Evolutionary conservation across 2,113 vertebrate species (phyloP).

Genomic region (Urocitellus parryii): DNA sequence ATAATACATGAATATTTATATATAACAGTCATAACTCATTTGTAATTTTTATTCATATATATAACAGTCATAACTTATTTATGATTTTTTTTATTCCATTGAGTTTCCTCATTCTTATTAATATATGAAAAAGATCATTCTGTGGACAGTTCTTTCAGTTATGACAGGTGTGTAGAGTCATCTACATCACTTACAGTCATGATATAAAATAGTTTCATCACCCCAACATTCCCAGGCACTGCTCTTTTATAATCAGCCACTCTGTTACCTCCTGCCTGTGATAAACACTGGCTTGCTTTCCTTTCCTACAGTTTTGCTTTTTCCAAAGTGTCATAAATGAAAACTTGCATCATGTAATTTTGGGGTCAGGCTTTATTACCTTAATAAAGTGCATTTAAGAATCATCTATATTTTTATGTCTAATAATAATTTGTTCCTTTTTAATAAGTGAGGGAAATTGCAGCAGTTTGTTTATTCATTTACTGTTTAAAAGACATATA

Average conservation of each 20-base stretch:
- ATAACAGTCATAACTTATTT: neutral
- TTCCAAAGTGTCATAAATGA: neutral
- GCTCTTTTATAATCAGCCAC: neutral
- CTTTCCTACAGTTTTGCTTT: neutral
- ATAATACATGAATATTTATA: too few species aligned
- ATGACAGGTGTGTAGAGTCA: neutral
- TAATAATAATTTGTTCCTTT: neutral
- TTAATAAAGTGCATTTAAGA: neutral
- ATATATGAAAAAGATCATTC: neutral
- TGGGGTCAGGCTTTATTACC: neutral
- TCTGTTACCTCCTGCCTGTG: neutral
- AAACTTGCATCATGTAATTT: neutral
- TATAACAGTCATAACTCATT: neutral
- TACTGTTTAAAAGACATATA: neutral
- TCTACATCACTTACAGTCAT: neutral
- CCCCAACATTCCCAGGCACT: neutral
- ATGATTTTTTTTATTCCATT: neutral
- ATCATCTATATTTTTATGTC: neutral
- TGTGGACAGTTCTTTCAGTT: neutral
- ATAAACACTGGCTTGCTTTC: neutral
- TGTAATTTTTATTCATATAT: neutral
- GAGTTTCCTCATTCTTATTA: neutral
- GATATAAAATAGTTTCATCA: neutral
- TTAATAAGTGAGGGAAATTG: neutral
- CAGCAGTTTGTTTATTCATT: neutral